These are phyloP conservation scores for Discoglossus pictus DNA, from an alignment of 2,797 vertebrate genomes.

Conservation along the genomic window DNA sequence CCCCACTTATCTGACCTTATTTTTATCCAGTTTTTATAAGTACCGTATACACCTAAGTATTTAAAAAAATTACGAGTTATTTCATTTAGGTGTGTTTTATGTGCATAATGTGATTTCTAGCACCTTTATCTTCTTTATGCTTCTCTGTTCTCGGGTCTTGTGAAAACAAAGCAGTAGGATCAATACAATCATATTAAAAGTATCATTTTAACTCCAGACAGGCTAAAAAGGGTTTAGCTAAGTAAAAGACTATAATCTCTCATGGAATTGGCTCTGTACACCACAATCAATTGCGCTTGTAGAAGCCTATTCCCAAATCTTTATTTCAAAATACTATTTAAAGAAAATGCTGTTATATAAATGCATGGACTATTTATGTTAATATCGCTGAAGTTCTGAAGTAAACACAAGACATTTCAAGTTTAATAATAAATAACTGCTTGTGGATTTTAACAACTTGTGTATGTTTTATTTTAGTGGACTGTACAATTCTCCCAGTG, in stretches of 20 bases:
- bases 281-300: background rate
- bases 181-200: constrained; percentile 1
- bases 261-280: background rate
- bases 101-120: no score
- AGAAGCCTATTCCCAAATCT: background rate
- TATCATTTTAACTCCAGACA: background rate
- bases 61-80: no score
- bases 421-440: no score
- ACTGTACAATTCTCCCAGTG: constrained; percentile 77
- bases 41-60: no score
- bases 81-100: no score
- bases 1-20: no score
- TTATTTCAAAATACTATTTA: constrained; percentile 9
- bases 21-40: no score
- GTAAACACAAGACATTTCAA: no score
- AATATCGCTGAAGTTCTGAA: no score
- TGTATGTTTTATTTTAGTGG: constrained; percentile 66
- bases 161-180: background rate
- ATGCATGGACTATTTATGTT: no score
- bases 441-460: no score
- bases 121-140: no score
- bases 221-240: background rate
- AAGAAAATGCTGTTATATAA: constrained; percentile 10
- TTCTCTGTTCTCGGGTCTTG: background rate
- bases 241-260: constrained; percentile 2